phyloP scores from a whole-genome alignment of 2,797 vertebrate species.

The Chromobotia macracanthus region DNA sequence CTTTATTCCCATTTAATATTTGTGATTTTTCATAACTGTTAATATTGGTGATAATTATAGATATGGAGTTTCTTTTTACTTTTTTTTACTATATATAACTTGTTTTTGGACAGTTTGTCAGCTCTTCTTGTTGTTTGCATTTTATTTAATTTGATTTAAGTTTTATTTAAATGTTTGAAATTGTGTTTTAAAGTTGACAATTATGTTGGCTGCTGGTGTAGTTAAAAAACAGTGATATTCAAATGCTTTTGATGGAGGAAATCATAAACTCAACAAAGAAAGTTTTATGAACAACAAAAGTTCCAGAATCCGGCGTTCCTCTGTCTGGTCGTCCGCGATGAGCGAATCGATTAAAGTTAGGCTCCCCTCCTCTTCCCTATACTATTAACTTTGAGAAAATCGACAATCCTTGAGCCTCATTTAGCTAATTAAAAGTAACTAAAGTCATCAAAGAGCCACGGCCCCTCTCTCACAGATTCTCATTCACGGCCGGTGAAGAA shows the following conservation, averaged over 20 bases:
- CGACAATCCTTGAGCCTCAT: constrained; percentile 82
- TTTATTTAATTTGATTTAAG: too few relatives aligned
- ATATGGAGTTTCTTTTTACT: too few relatives aligned
- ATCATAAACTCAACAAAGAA: too few relatives aligned
- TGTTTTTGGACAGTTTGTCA: too few relatives aligned
- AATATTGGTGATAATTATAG: too few relatives aligned
- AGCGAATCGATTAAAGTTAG: constrained; percentile 59
- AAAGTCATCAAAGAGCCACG: constrained; percentile 90
- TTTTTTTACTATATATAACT: neutral
- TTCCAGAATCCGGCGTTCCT: neutral
- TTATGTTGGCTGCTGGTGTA: too few relatives aligned
- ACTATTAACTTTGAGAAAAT: constrained; percentile 65
- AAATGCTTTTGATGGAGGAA: too few relatives aligned
- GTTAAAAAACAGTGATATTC: too few relatives aligned
- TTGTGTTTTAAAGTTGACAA: too few relatives aligned
- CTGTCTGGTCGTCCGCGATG: constrained; percentile 14
- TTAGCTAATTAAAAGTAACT: constrained; percentile 98
- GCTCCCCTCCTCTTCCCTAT: constrained; percentile 66
- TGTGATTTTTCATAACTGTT: neutral
- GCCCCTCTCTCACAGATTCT: constrained; percentile 90
- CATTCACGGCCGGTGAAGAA: constrained; percentile 89
- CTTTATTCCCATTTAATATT: neutral
- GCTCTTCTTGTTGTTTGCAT: too few relatives aligned
- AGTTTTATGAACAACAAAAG: too few relatives aligned
- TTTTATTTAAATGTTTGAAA: too few relatives aligned